phyloP scores from a whole-genome alignment of 2,888 invertebrate genomes.

The Helleia helle region DNA sequence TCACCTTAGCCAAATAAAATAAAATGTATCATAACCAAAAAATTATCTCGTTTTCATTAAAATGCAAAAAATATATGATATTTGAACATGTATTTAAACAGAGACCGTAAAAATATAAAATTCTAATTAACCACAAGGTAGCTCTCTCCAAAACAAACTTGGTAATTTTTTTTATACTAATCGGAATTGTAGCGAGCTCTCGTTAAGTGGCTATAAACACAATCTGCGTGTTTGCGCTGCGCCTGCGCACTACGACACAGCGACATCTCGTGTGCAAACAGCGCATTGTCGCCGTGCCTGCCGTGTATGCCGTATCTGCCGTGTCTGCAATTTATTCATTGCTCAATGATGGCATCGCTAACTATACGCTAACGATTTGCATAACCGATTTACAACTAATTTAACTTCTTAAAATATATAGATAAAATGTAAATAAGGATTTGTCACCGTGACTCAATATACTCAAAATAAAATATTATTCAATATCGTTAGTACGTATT shows the following conservation, averaged over 20 bases:
- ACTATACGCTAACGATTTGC: constrained; percentile 56
- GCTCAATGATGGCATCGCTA: constrained; percentile 51
- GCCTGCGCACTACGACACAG: constrained; percentile 58
- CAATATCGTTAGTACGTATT: no score
- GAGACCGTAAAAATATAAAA: constrained; percentile 1
- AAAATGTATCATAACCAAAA: no score
- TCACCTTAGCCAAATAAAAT: no score
- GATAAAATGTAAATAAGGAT: constrained; percentile 4
- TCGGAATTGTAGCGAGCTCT: constrained; percentile 63
- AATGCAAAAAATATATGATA: no score
- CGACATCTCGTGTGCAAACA: constrained; percentile 48
- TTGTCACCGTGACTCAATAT: not conserved
- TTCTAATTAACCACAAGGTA: constrained; percentile 45
- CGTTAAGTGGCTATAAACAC: constrained; percentile 74
- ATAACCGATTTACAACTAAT: constrained; percentile 31
- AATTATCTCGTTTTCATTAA: no score
- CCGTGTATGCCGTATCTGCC: no score
- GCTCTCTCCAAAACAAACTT: constrained; percentile 58
- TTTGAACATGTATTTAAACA: no score
- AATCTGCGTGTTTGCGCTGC: constrained; percentile 59
- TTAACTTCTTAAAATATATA: not conserved
- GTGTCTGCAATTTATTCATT: no score
- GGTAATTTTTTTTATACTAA: constrained; percentile 58
- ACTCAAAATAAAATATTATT: no score
- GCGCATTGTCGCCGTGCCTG: constrained; percentile 43